Percentiles rank a stretch among this genome's conserved stretches.
These are phyloP conservation scores for Drosophila littoralis DNA, from an alignment of 1,140 invertebrate species.

Conservation along the genomic window DNA sequence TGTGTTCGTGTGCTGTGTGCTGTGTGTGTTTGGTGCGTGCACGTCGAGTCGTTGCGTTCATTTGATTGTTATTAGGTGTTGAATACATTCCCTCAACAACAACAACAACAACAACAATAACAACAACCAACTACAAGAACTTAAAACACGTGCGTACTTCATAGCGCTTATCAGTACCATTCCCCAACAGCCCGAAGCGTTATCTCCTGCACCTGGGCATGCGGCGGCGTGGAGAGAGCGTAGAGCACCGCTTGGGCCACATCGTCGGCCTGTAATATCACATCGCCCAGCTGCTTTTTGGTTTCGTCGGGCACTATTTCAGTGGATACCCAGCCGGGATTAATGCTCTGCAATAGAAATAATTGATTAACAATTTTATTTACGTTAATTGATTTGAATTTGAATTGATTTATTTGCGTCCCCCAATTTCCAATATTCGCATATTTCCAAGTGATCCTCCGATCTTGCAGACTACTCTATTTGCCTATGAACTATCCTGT, in stretches of 20 bases:
- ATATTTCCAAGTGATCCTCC: too few species aligned
- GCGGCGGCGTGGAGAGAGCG: constrained; percentile 86
- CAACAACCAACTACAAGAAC: constrained; percentile 8
- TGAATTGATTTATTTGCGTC: too few species aligned
- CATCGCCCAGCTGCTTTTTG: constrained; percentile 63
- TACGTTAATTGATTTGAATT: too few species aligned
- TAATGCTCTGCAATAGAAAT: constrained; percentile 84
- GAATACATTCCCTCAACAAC: constrained; percentile 45
- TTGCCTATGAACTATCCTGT: too few species aligned
- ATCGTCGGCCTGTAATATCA: constrained; percentile 84
- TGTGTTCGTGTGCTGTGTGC: not conserved
- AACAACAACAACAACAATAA: constrained; percentile 15
- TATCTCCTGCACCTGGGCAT: constrained; percentile 87
- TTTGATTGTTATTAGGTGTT: constrained; percentile 67
- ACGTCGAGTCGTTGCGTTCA: constrained; percentile 42
- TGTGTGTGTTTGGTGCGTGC: not conserved
- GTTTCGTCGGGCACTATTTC: constrained; percentile 84
- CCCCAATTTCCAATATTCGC: not conserved
- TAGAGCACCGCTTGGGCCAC: constrained; percentile 87
- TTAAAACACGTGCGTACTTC: constrained; percentile 15
- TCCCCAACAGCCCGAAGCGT: constrained; percentile 82
- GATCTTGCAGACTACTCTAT: too few species aligned
- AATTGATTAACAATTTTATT: too few species aligned
- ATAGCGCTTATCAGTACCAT: constrained; percentile 58
- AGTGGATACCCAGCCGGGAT: constrained; percentile 87